Evolutionary conservation across 2,888 invertebrate genomes (phyloP), one percentile per base, ranked within the genome.

Genomic region (Agonopterix heracliana): DNA sequence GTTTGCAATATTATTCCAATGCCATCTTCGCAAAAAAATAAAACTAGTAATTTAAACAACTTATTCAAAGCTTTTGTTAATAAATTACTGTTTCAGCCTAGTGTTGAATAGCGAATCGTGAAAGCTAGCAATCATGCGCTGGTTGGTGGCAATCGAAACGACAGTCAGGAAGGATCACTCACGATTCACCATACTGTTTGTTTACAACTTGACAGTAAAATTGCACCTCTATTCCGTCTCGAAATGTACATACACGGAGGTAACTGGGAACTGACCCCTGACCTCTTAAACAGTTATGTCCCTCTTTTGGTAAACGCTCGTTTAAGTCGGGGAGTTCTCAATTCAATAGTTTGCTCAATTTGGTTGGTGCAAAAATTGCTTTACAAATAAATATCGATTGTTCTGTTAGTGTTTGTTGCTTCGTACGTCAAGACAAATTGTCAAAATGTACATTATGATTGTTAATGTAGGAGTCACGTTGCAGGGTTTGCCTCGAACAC

Each of bases 331-430:
- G 26, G 26, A 26, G 26, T 26, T 26, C 26, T 26, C 26, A 26
- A 26, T 26, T 26, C 26, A 26, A 26, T 26, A 26, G 26, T 26
- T 26, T 26, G 26, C 26, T 26, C 26, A 26, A 26, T 26, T 26
- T 26, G 26, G 26, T 26, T 26, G 26, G 7, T 26, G 26, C 26
- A 26, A 26, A 58, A 75, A 68, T 68, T 71, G 74, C 74, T 74
- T 76, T 70, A 60, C 67, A 71, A 72, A 68, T 69, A 74, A 40
- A 72, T 74, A 73, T 82, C 78, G 78, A 82, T 81, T 64, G 64
- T 71, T 58, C 57, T 26, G 26, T 26, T 26, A 26, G 26, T 26
- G 26, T 7, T 26, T 26, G 26, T 5, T 5, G 26, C 26, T 1
- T 26, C 26, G 5, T n/a, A n/a, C 26, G 7, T 7, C 7, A 26